Base-by-base conservation (phyloP, 1,140 invertebrate genomes). In the Doryteuthis pealeii region DNA sequence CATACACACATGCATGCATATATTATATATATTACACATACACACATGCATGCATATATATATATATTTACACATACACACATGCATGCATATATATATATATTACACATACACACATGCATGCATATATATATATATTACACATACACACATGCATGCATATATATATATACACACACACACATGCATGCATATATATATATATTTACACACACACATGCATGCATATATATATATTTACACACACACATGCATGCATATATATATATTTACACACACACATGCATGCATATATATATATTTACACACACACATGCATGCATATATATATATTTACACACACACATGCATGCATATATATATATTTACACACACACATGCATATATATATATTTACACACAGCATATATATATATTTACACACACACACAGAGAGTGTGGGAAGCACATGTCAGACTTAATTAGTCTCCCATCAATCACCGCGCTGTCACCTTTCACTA, bases 141-240 rank as follows among this genome's bases (percentile, higher is more conserved):
- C n/a, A n/a, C 0, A 58, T 2, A 58, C 18, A 58, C 0, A 58
- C 18, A 58, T 58, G 18, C 18, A 58, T 58, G 18, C 0, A 58
- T 58, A 58, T 40, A 40, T 40, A 40, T 40, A 40, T 40, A 40
- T 28, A 58, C 54, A 58, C 54, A 58, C 54, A 58, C 54, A 62
- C 54, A 62, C 54, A 62, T 18, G 18, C 10, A 62, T 5, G 6
- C 22, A 62, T 62, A 62, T 6, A 28, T 15, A 40, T 40, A 40
- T 5, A 3, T 40, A 3, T 40, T 40, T 5, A 40, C 3, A 5
- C 10, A 40, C 3, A 3, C 35, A 40, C 3, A 65, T 65, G 58
- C n/a, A 26, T 65, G 14, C 3, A 65, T 26, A n/a, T n/a, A n/a
- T n/a, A n/a, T n/a, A n/a, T 62, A 28, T 62, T 14, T 62, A 62